phyloP scores from a whole-genome alignment of 2,113 vertebrate genomes.

The Platanista minor region DNA sequence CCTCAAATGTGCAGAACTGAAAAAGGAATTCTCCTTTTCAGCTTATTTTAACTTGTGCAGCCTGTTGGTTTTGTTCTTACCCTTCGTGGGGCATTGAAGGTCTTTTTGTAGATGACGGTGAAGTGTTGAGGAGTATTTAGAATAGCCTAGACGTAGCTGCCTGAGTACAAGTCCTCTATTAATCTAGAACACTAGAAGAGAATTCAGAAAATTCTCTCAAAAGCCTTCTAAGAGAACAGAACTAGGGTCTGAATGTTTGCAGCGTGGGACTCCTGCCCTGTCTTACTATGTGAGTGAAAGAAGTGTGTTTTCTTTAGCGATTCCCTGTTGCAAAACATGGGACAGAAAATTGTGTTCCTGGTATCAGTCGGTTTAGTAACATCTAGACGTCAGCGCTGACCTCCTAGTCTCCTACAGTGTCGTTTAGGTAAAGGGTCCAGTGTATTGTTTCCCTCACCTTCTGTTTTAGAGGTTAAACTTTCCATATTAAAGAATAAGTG shows the following conservation, averaged over 20 bases:
- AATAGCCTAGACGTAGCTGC: not conserved
- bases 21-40: not conserved
- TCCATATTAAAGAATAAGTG: not conserved
- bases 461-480: not conserved
- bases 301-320: not conserved
- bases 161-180: not conserved
- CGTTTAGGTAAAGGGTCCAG: not conserved
- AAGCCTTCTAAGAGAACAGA: not conserved
- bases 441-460: not conserved
- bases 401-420: not conserved
- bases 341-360: not conserved
- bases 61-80: not conserved
- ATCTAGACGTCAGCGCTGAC: not conserved
- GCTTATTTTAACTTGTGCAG: not conserved
- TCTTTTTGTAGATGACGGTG: not conserved
- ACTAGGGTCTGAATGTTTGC: not conserved
- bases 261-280: not conserved
- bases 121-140: not conserved
- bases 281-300: not conserved
- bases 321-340: accelerated
- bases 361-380: too few species aligned
- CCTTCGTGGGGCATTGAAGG: not conserved
- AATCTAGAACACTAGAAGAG: not conserved
- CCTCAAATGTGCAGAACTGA: not conserved
- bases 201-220: not conserved